Evolutionary conservation across 2,113 vertebrate species (phyloP), one percentile per base, ranked within the genome.

Genomic region (Podilymbus podiceps): DNA sequence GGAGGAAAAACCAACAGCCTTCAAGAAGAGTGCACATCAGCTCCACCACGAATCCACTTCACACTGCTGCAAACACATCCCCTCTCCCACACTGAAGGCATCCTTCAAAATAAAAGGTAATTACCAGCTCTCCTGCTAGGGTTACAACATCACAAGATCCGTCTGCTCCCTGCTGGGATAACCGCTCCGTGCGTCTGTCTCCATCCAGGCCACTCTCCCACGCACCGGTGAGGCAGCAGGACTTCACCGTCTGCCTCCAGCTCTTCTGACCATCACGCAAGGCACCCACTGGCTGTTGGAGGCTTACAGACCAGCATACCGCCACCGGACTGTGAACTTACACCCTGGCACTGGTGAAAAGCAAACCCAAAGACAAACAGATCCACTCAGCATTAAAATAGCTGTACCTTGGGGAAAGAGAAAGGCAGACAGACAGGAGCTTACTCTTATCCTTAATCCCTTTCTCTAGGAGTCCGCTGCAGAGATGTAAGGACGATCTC

Each of bases 131-230:
- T 78, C 42, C 53, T 72, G 33, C 85, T 60, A 4, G 0, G 3
- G 78, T 53, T 82, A 21, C 2, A 59, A n/a, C 1, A 0, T 20
- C 63, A n/a, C 6, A 50, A 80, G 27, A 58, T 38, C 35, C 53
- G 35, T 28, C 62, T 53, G 50, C 59, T 96, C 71, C 75, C 63
- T 58, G 20, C 40, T 72, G 67, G 35, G 64, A 80, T 77, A 71
- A 86, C 50, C 0, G 0, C 68, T 77, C 59, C 0, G 0, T 30
- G 40, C 35, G 31, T 20, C 47, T 62, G 58, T 38, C 59, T 77
- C 56, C 9, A 12, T 35, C 58, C 62, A 76, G 63, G 49, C 62
- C 42, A 27, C 31, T 63, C 42, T 91, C 27, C 31, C 25, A 62
- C 69, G 33, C 42, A 30, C 40, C 4, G 5, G 17, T 2, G 27